Percentiles rank a stretch among this genome's conserved stretches.
phyloP scores from a whole-genome alignment of 2,797 vertebrate species.

The Oophaga sylvatica region DNA sequence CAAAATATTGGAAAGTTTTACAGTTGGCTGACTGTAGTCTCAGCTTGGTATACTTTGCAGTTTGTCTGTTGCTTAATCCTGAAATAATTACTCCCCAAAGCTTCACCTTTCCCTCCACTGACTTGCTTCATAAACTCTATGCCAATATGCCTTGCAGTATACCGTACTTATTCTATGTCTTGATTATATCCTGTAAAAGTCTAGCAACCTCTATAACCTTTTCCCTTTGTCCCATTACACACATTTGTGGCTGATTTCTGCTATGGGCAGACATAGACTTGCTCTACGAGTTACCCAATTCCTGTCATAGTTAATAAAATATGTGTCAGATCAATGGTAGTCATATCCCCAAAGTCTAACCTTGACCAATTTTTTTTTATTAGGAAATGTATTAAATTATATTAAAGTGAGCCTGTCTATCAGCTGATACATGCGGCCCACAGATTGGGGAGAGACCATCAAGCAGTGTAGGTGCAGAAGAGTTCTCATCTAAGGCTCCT shows the following conservation, averaged over 20 bases:
- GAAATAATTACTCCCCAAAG: constrained; percentile 25
- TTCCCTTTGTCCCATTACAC: neutral
- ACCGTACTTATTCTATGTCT: neutral
- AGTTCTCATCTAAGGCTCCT: too few relatives aligned
- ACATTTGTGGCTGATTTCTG: neutral
- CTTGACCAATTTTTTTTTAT: too few relatives aligned
- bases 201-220: neutral
- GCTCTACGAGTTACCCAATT: too few relatives aligned
- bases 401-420: too few relatives aligned
- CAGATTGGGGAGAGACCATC: too few relatives aligned
- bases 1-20: constrained; percentile 53
- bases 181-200: neutral
- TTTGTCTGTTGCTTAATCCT: constrained; percentile 31
- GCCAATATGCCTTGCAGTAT: neutral
- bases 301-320: too few relatives aligned
- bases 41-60: constrained; percentile 26
- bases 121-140: neutral
- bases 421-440: too few relatives aligned
- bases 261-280: too few relatives aligned
- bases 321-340: too few relatives aligned
- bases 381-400: too few relatives aligned
- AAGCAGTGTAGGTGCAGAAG: too few relatives aligned
- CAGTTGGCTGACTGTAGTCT: constrained; percentile 53
- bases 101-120: neutral
- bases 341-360: too few relatives aligned